A percentile compares a stretch with the other conserved stretches of the same genome.
Evolutionary conservation across 2,888 invertebrate species (phyloP).

Genomic region (Metalampra italica): DNA sequence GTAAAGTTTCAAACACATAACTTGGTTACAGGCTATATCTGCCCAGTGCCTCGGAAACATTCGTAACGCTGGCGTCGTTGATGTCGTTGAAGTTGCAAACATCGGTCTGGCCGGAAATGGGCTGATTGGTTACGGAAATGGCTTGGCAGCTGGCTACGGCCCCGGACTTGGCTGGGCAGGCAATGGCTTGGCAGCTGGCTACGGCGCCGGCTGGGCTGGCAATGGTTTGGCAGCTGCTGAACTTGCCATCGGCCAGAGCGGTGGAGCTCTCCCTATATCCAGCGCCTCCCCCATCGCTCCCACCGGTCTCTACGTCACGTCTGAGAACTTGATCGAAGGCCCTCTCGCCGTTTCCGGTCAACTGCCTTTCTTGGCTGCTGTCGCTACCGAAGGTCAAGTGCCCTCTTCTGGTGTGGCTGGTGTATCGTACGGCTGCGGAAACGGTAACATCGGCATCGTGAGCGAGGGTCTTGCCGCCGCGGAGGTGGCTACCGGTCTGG

Average conservation of each 20-base stretch:
- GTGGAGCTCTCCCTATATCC: constrained; percentile 17
- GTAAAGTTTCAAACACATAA: no score
- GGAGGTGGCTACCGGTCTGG: not conserved
- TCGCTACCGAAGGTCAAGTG: constrained; percentile 23
- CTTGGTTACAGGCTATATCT: not conserved
- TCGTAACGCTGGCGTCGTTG: not conserved
- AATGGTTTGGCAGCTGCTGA: not conserved
- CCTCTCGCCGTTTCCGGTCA: constrained; percentile 22
- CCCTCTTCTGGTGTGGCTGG: constrained; percentile 27
- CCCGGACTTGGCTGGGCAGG: not conserved
- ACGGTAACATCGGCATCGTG: constrained; percentile 19
- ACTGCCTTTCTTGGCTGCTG: constrained; percentile 24
- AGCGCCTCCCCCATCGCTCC: constrained; percentile 26
- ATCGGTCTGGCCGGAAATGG: not conserved
- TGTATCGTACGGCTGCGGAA: constrained; percentile 30
- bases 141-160: not conserved
- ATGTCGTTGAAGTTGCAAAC: not conserved
- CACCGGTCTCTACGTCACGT: constrained; percentile 27
- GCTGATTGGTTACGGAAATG: not conserved
- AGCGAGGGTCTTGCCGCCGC: not conserved
- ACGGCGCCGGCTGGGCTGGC: constrained; percentile 5
- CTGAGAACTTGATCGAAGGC: constrained; percentile 31
- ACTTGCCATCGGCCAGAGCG: constrained; percentile 3
- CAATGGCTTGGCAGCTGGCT: not conserved
- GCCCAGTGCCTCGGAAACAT: not conserved